Base-by-base conservation (phyloP, 2,113 vertebrate genomes). In the Larimichthys crocea region DNA sequence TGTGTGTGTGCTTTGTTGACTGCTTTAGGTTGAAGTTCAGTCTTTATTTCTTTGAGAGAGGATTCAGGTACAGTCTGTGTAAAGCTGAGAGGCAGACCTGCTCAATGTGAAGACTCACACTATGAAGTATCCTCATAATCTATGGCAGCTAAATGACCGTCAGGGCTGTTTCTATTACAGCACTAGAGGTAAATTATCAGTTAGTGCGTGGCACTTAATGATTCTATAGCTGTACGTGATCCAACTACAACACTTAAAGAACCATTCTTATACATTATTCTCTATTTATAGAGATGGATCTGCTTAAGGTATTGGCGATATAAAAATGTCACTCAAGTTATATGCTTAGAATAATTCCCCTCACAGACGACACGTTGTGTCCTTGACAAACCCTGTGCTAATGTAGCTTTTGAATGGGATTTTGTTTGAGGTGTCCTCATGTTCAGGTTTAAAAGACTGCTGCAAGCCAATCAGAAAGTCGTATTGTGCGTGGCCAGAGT, bases 21-120 rank as follows among this genome's bases (percentile, higher is more conserved):
- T 62, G 73, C 59, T 55, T 64, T 19, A 24, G 67, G 68, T 80
- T 56, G 26, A 31, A 86, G 74, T 77, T 85, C 64, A 72, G n/a
- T 52, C 59, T 44, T 78, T 48, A 64, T 70, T 74, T 67, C 10
- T 56, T 22, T 22, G 26, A 48, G 57, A 73, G 84, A 60, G 35
- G 49, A 73, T 57, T 70, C 48, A 74, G 70, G 57, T 40, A 40
- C 10, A 40, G 55, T 63, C 31, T 31, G 42, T 62, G 3, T 52
- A 42, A 31, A 42, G 73, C 53, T 49, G 52, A 53, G 65, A 75
- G 52, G 10, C 72, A 26, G 62, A 65, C 22, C 24, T 35, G 44
- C 14, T 40, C 53, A 74, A 71, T 68, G 12, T 67, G 75, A 77
- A 81, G 17, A 48, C 69, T 53, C 29, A 12, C 11, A n/a, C n/a